phyloP scores from a whole-genome alignment of 2,888 invertebrate species.

The Eulithis prunata region DNA sequence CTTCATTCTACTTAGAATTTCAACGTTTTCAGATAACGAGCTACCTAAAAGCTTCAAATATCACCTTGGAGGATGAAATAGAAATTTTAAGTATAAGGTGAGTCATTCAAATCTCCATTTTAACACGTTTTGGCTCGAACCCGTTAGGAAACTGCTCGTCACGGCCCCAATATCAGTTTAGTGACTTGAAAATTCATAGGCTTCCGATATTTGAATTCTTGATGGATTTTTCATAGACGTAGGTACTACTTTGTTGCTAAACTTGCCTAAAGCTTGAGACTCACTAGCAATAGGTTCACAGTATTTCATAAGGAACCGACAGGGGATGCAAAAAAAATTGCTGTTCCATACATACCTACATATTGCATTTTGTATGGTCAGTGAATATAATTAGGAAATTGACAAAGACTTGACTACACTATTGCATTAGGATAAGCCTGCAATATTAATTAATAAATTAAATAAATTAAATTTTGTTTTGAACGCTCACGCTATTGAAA shows the following conservation, averaged over 20 bases:
- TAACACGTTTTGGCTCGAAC: constrained; percentile 13
- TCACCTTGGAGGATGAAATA: constrained; percentile 86
- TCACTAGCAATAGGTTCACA: no score
- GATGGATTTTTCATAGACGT: constrained; percentile 13
- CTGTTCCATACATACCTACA: no score
- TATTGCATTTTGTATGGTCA: no score
- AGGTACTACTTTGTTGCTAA: background rate
- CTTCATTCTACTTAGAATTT: constrained; percentile 15
- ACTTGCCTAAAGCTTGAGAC: no score
- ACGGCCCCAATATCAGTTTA: constrained; percentile 19
- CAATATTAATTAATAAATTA: no score
- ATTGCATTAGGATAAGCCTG: no score
- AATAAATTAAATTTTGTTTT: no score
- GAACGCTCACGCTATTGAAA: no score
- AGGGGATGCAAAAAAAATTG: no score
- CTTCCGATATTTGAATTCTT: constrained; percentile 18
- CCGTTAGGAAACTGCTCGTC: constrained; percentile 23
- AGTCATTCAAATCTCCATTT: constrained; percentile 56
- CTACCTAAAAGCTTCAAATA: constrained; percentile 86
- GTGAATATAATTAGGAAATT: no score
- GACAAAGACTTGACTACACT: no score
- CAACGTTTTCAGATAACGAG: constrained; percentile 84
- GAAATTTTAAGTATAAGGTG: constrained; percentile 89
- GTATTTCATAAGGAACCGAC: no score
- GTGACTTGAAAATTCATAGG: constrained; percentile 27